A percentile compares a stretch with the other conserved stretches of the same genome.
Evolutionary conservation across 1,140 invertebrate species (phyloP).

Genomic region (Lucilia cuprina): DNA sequence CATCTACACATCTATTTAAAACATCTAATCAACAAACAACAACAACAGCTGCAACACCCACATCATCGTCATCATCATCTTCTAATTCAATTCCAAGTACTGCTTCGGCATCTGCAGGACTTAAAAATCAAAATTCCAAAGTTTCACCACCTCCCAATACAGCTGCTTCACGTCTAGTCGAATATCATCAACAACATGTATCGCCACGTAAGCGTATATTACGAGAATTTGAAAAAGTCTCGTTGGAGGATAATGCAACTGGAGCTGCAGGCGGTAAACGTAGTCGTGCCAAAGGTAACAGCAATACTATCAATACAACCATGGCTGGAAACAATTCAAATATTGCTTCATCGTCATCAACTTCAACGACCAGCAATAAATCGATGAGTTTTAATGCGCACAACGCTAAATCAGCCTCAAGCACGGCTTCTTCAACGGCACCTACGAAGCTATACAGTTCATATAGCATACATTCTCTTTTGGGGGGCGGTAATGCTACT

Average conservation of each 20-base stretch:
- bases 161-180: constrained; percentile 54
- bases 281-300: constrained; percentile 61
- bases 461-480: constrained; percentile 79
- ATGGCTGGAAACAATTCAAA: not conserved
- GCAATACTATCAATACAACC: not conserved
- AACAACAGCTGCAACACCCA: not conserved
- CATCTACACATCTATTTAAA: constrained; percentile 42
- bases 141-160: constrained; percentile 36
- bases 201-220: constrained; percentile 78
- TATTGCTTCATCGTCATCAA: constrained; percentile 40
- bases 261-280: constrained; percentile 60
- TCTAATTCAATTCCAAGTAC: no score
- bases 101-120: not conserved
- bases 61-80: not conserved
- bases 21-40: not conserved
- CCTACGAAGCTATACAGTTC: constrained; percentile 66
- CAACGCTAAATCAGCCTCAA: constrained; percentile 39
- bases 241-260: constrained; percentile 68
- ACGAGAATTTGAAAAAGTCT: constrained; percentile 76
- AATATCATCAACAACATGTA: constrained; percentile 66
- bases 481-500: constrained; percentile 66
- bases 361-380: not conserved
- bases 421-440: constrained; percentile 38
- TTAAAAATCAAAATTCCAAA: not conserved
- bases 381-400: not conserved